Percentiles rank a stretch among this genome's conserved stretches.
Conservation (phyloP, 2,888 invertebrate genomes). For the Onthophagus sagittarius region DNA sequence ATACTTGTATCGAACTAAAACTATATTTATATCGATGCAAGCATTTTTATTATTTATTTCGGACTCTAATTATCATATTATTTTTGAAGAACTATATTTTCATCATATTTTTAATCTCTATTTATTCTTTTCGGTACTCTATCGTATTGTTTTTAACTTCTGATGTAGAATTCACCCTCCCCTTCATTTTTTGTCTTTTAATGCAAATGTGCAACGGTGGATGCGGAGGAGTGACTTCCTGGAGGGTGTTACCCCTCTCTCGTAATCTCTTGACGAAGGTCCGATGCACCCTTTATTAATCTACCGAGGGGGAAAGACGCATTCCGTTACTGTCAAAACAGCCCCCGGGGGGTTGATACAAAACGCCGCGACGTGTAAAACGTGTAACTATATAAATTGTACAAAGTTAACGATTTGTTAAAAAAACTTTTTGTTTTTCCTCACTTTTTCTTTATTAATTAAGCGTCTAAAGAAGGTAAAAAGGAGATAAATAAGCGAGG, state of each 20-base stretch:
- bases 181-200: neutral
- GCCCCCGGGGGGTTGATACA: neutral
- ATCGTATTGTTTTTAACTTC: neutral
- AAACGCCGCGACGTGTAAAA: neutral
- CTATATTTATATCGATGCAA: too few species aligned
- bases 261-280: neutral
- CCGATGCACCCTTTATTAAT: neutral
- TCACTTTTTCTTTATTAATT: neutral
- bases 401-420: neutral
- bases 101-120: neutral
- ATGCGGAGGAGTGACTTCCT: neutral
- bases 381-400: neutral
- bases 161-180: neutral
- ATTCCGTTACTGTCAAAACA: neutral
- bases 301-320: neutral
- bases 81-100: too few species aligned
- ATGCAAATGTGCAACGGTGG: neutral
- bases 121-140: neutral
- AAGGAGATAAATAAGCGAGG: neutral
- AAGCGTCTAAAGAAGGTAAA: neutral
- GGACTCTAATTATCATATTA: too few species aligned
- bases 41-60: too few species aligned
- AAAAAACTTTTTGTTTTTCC: neutral
- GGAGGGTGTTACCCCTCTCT: neutral
- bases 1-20: too few species aligned